Percentiles rank a stretch among this genome's conserved stretches.
Conservation (phyloP, 37 sponge, comb jelly and placozoan species). For the Bolinopsis microptera region DNA sequence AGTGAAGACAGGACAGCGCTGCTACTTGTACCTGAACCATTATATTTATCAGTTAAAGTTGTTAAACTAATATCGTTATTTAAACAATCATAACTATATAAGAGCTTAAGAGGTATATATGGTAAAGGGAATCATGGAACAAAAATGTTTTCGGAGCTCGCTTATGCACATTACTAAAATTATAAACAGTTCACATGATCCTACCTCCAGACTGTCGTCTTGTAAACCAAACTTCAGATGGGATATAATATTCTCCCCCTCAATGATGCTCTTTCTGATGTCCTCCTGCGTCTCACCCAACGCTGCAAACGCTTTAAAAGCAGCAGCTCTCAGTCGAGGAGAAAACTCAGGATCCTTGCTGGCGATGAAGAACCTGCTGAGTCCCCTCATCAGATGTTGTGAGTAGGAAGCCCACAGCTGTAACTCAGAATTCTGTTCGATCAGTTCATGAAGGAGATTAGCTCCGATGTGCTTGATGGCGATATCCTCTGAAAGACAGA, state of each 20-base stretch:
- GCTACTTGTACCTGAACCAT: conserved; percentile 56
- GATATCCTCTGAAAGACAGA: conserved; percentile 9
- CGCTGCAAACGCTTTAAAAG: conserved; percentile 61
- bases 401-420: conserved; percentile 65
- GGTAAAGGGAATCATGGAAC: no score
- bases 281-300: conserved; percentile 62
- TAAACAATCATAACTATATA: no score
- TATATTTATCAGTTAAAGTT: no score
- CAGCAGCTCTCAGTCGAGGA: conserved; percentile 25
- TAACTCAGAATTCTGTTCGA: conserved; percentile 63
- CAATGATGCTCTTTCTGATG: conserved; percentile 52
- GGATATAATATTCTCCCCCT: conserved; percentile 58
- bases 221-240: conserved; percentile 57
- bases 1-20: conserved; percentile 70
- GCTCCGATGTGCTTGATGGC: conserved; percentile 56
- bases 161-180: no score
- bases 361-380: conserved; percentile 41
- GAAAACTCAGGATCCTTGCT: conserved; percentile 50
- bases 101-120: no score
- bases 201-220: conserved; percentile 48
- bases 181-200: neutral
- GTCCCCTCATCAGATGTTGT: conserved; percentile 42
- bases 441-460: conserved; percentile 43
- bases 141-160: no score
- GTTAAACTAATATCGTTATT: no score